A percentile compares a stretch with the other conserved stretches of the same genome.
These are phyloP conservation scores for Rhodeus uyekii DNA, from an alignment of 2,797 vertebrate species.

Conservation along the genomic window DNA sequence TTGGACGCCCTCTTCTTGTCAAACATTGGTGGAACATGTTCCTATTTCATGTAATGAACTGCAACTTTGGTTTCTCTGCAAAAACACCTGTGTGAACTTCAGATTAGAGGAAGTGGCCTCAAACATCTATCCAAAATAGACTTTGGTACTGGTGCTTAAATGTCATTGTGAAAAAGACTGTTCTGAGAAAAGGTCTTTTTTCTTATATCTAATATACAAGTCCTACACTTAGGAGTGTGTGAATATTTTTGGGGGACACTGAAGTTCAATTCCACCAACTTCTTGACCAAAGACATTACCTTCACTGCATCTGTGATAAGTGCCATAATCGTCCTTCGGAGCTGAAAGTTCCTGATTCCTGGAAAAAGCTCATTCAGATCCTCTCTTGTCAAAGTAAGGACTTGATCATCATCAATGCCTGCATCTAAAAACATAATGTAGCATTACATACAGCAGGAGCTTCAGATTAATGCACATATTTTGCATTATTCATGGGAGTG, in stretches of 20 bases:
- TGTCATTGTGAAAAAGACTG: neutral
- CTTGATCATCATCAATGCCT: conserved; percentile 19
- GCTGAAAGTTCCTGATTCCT: conserved; percentile 39
- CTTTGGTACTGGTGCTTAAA: neutral
- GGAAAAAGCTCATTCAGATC: conserved; percentile 49
- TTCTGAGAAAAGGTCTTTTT: neutral
- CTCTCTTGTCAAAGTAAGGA: conserved; percentile 47
- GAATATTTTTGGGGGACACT: neutral
- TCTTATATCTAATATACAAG: neutral
- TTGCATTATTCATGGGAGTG: neutral
- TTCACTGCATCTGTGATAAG: conserved; percentile 18
- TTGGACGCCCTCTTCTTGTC: neutral
- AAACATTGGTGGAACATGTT: neutral
- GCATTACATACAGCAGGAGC: neutral
- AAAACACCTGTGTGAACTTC: neutral
- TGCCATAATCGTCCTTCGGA: conserved; percentile 21
- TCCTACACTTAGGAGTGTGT: neutral
- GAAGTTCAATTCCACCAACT: neutral
- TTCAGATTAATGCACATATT: too few relatives aligned
- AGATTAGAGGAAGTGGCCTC: neutral
- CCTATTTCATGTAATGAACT: neutral
- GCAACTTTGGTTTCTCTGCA: neutral
- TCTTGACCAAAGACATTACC: conserved; percentile 1
- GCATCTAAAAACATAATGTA: conserved; percentile 9
- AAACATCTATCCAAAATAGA: neutral